Evolutionary conservation across 2,797 vertebrate species (phyloP), one percentile per base, ranked within the genome.

Genomic region (Galagoides demidoff): DNA sequence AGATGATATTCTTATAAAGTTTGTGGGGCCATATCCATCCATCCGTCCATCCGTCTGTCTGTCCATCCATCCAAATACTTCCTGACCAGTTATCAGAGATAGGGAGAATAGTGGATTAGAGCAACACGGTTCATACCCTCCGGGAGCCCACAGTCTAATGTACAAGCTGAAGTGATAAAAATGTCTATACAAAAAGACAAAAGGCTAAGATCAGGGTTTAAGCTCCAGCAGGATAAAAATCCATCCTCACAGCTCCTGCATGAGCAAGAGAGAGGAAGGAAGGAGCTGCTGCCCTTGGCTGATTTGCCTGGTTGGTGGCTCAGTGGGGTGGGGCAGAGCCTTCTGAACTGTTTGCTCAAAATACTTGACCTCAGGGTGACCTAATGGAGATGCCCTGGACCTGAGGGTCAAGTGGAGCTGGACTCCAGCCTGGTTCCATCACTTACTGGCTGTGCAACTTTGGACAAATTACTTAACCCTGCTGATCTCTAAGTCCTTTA

Each of bases 61-160:
- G 76, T 22, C 79, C 5, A 34, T 61, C 25, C 37, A 84, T 17
- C 25, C 34, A 63, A 64, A 66, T 27, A 81, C 31, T 68, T 91
- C 59, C 84, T 83, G 49, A 31, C 45, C 12, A 7, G 16, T 55
- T 34, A 55, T 17, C 63, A 79, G 82, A 43, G 29, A 8, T 5
- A 59, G 31, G 19, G 59, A 63, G 11, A 89, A 34, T 31, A 66
- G 63, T 49, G 39, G 57, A 13, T n/a, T 23, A 90, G 89, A 55
- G 11, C 1, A 20, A 22, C 3, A 1, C 0, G 5, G 82, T 5
- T 29, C n/a, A 22, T 0, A 63, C 7, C 31, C 19, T 10, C 61
- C 25, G 31, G 34, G 31, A 84, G 66, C 77, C 71, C 63, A 31
- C 3, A 1, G 23, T 57, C 81, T 61, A 49, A 27, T 1, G 25